Base-by-base conservation (phyloP, 2,888 invertebrate species). In the Lycaena phlaeas region DNA sequence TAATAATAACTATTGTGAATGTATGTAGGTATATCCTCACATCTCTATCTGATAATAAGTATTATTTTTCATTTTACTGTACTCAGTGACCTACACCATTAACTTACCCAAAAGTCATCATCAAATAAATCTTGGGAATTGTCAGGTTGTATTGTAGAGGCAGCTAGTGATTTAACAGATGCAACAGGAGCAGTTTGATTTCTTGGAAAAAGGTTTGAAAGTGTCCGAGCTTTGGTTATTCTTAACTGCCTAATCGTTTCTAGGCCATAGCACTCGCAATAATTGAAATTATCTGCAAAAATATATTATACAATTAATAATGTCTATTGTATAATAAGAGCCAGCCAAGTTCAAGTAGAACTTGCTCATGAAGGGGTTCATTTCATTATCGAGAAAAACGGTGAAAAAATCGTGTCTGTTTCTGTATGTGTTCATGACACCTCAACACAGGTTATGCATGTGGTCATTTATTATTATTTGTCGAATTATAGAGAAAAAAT, bases 201-300 rank as follows among this genome's bases (percentile, higher is more conserved):
- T 45, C 42, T 38, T 43, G 39, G 37, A 46, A 46, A 46, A 44
- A 43, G 43, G 31, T 49, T 36, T 46, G 40, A 46, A 41, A 49
- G 46, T 49, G 44, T 22, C 46, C 44, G 40, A 44, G 44, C 49
- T 30, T 46, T 49, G 42, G 38, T 49, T 46, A 28, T 46, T 45
- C 42, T 44, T 46, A 49, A 43, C 42, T 46, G 46, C 42, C 46
- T 46, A 38, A 44, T 43, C 42, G 45, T 46, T 46, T 42, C 40
- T 43, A 49, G 38, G 46, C 46, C 42, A 49, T 46, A 49, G 27
- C 42, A 46, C 42, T 49, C 46, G 41, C 45, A 49, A 49, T 49
- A 44, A 49, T 49, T 44, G 44, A 45, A 48, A 45, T 42, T 45
- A 44, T 45, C 45, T 43, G 48, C 43, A 45, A 45, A 44, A 31